phyloP scores from a whole-genome alignment of 2,797 vertebrate genomes.

The Lacerta agilis region DNA sequence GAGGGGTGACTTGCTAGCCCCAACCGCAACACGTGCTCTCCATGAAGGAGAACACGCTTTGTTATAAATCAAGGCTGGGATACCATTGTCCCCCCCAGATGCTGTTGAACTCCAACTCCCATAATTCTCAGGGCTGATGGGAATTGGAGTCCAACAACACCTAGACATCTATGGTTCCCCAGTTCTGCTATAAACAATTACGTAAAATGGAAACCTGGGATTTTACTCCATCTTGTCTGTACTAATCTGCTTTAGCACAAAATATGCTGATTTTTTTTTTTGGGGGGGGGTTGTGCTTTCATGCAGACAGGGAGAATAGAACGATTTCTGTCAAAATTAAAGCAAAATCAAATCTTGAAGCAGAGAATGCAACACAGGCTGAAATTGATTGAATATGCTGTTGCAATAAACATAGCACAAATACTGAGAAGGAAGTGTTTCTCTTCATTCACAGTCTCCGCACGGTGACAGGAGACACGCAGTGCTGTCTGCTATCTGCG shows the following conservation, averaged over 20 bases:
- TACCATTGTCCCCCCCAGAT: too few species aligned
- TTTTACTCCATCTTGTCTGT: not conserved
- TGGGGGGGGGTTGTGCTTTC: not conserved
- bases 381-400: conserved; percentile 23
- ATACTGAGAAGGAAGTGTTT: not conserved
- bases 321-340: not conserved
- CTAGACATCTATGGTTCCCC: too few species aligned
- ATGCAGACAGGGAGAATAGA: not conserved
- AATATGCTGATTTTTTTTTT: not conserved
- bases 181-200: not conserved
- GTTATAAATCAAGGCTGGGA: too few species aligned
- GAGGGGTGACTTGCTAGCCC: too few species aligned
- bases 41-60: too few species aligned
- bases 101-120: too few species aligned
- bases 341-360: not conserved
- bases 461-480: not conserved
- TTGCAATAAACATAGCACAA: not conserved
- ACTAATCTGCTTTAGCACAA: conserved; percentile 1
- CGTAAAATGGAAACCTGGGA: not conserved
- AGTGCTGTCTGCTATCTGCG: not conserved
- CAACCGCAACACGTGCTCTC: too few species aligned
- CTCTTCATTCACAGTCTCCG: conserved; percentile 6
- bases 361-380: not conserved
- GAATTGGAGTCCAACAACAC: too few species aligned
- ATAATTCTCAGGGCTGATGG: too few species aligned